Base-by-base conservation (phyloP, 2,797 vertebrate genomes). In the Picus viridis region DNA sequence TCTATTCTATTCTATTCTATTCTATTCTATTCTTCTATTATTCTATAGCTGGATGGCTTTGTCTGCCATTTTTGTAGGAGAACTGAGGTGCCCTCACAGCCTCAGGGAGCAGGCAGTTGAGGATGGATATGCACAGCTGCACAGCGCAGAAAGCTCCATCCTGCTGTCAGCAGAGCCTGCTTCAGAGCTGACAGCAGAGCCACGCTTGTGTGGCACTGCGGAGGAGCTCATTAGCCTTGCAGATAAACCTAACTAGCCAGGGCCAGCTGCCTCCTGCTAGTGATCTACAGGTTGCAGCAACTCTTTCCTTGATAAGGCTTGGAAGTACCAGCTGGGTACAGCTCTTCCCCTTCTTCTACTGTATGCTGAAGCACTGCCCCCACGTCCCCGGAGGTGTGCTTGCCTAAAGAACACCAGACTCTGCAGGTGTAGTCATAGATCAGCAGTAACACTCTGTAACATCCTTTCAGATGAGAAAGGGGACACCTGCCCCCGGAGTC, bases 151-250 rank as follows among this genome's bases (percentile, higher is more conserved):
- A 51, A 73, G 34, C 45, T 62, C 43, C 3, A 72, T 27, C 29
- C 57, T 51, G 45, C 70, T 72, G 59, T 63, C 80, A 82, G 81
- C 71, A 63, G 54, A 92, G 64, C 61, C 68, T 43, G 49, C 59
- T 83, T 78, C 47, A 26, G 39, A 90, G 90, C 61, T 67, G 75
- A 49, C 89, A 79, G 61, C 45, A 54, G 5, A 75, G 70, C 57
- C 79, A 57, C 6, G 0, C 54, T 62, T 16, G 27, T 45, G 69
- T n/a, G 47, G 76, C 63, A 83, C 34, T 63, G 67, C 56, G 22
- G 16, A 39, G 10, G 12, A 86, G 47, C 34, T 75, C 43, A 91
- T 94, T 86, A 94, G 83, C 74, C 67, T 91, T 89, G 79, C 74
- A 94, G 88, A 83, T 88, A 63, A 75, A 79, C 39, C 51, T 32